Conservation (phyloP, 1,140 invertebrate species). For the Drosophila kanapiae region DNA sequence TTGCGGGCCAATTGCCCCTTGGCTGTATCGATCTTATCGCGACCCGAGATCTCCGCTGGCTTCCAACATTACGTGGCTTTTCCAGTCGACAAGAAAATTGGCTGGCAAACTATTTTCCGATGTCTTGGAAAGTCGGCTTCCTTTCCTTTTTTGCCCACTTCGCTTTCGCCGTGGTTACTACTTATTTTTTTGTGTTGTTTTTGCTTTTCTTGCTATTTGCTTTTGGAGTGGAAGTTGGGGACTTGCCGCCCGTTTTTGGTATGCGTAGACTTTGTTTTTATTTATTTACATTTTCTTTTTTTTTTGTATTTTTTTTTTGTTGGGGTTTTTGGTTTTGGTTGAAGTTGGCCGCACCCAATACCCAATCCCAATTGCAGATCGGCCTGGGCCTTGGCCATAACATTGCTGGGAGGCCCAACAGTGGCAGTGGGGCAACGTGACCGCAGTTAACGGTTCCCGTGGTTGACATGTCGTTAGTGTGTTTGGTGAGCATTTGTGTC, state of each 20-base stretch:
- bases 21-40: conserved; percentile 30
- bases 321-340: neutral
- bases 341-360: conserved; percentile 33
- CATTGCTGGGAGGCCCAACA: conserved; percentile 1
- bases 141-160: conserved; percentile 46
- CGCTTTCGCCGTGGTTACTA: conserved; percentile 34
- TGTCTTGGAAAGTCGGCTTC: conserved; percentile 46
- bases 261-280: conserved; percentile 55
- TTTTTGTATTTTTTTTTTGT: neutral
- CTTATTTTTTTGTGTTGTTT: neutral
- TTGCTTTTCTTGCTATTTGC: conserved; percentile 6
- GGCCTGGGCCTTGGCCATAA: conserved; percentile 18
- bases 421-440: conserved; percentile 53
- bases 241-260: conserved; percentile 70
- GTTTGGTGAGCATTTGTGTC: conserved; percentile 54
- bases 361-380: conserved; percentile 38
- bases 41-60: conserved; percentile 9
- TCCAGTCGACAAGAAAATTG: conserved; percentile 37
- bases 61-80: conserved; percentile 26
- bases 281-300: conserved; percentile 31
- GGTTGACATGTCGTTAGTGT: conserved; percentile 76
- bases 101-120: conserved; percentile 39
- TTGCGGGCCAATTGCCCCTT: neutral
- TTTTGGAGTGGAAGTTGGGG: conserved; percentile 43
- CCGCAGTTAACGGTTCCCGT: conserved; percentile 71